Evolutionary conservation across 1,140 invertebrate species (phyloP).

Genomic region (Heliconius melpomene): DNA sequence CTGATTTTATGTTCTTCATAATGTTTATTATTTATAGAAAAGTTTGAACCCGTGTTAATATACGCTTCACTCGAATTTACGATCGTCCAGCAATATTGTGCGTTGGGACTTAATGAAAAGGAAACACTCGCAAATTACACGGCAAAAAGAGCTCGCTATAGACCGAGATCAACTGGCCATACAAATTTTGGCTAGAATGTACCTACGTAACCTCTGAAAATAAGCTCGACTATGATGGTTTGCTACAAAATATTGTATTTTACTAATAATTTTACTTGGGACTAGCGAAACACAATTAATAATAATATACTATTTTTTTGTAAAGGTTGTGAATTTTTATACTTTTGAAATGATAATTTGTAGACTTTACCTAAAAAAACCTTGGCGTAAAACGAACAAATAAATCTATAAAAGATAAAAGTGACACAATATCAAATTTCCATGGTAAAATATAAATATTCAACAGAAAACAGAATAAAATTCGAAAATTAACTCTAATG

Average conservation of each 20-base stretch:
- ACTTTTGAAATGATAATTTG: background rate
- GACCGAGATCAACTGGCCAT: conserved; percentile 15
- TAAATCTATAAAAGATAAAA: background rate
- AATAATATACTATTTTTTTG: no score
- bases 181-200: background rate
- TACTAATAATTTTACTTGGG: no score
- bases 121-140: conserved; percentile 51
- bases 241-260: no score
- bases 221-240: background rate
- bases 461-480: conserved; percentile 3
- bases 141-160: conserved; percentile 24
- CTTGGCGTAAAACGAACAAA: background rate
- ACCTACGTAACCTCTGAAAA: background rate
- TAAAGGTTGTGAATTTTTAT: no score
- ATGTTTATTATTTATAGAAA: conserved; percentile 27
- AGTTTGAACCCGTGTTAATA: conserved; percentile 17
- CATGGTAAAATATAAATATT: conserved; percentile 24
- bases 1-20: background rate
- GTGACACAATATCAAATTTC: background rate
- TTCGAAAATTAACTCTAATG: conserved; percentile 34
- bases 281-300: no score
- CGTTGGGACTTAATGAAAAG: conserved; percentile 70
- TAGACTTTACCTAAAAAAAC: background rate
- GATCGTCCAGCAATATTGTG: conserved; percentile 58
- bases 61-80: conserved; percentile 34